Conservation (phyloP, 2,888 invertebrate species). For the Athalia cordata region DNA sequence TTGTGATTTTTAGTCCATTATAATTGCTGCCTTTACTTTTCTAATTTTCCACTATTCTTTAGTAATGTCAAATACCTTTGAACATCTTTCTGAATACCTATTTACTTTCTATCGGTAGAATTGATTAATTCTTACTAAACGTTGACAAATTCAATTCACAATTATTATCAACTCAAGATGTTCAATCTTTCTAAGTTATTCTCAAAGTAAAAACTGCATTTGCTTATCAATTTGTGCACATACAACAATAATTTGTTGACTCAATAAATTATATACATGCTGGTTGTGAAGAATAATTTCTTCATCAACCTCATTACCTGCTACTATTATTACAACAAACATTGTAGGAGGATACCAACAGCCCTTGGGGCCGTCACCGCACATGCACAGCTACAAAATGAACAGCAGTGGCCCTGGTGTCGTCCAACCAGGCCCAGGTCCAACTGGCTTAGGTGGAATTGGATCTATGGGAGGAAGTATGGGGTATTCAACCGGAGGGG, state of each 20-base stretch:
- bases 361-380: conserved; percentile 78
- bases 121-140: too few species aligned
- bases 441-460: conserved; percentile 68
- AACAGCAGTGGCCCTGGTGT: conserved; percentile 71
- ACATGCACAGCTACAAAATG: conserved; percentile 80
- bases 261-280: too few species aligned
- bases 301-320: conserved; percentile 46
- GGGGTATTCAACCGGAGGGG: conserved; percentile 68
- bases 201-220: too few species aligned
- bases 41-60: not conserved
- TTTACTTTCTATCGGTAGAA: not conserved
- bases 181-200: too few species aligned
- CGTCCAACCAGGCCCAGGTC: conserved; percentile 76
- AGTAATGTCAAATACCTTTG: too few species aligned
- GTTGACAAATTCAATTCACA: too few species aligned
- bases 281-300: not conserved
- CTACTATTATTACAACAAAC: conserved; percentile 42
- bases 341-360: conserved; percentile 76
- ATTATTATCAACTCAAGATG: too few species aligned
- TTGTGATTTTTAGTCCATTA: not conserved
- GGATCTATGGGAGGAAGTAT: conserved; percentile 69
- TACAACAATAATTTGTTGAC: too few species aligned
- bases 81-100: too few species aligned
- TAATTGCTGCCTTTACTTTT: not conserved
- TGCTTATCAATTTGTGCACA: too few species aligned